These are phyloP conservation scores for Bufo gargarizans DNA, from an alignment of 2,113 vertebrate genomes.

Conservation along the genomic window DNA sequence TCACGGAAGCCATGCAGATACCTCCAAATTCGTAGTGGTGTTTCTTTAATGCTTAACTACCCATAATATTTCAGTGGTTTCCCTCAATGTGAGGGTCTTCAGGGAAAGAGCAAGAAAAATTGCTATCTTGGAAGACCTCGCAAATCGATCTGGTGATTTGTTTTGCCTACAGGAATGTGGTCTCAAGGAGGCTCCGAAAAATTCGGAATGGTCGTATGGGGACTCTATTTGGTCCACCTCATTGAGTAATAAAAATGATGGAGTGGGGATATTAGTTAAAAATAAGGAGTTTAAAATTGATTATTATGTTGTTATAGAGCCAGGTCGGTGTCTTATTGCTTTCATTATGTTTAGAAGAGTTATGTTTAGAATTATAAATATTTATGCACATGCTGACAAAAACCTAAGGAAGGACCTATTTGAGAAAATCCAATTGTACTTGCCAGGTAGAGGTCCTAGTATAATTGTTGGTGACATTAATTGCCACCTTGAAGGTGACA, in stretches of 20 bases:
- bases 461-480: too few relatives aligned
- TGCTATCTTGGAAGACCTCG: background rate
- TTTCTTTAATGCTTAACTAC: too few relatives aligned
- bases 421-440: background rate
- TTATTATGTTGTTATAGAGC: background rate
- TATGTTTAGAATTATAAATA: background rate
- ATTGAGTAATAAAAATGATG: background rate
- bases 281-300: background rate
- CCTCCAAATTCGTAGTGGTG: too few relatives aligned
- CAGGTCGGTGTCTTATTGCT: background rate
- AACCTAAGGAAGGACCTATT: background rate
- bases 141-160: background rate
- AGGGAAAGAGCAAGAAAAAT: too few relatives aligned
- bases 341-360: background rate
- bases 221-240: background rate
- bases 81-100: background rate
- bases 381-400: background rate
- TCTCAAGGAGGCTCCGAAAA: background rate
- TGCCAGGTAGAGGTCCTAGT: background rate
- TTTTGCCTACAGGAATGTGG: conserved; percentile 6
- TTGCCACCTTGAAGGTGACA: too few relatives aligned
- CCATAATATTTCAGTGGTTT: background rate
- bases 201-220: background rate
- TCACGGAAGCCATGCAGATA: too few relatives aligned
- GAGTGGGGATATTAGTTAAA: background rate